Conservation (phyloP, 1,140 invertebrate genomes). For the Sycophaga agraensis region DNA sequence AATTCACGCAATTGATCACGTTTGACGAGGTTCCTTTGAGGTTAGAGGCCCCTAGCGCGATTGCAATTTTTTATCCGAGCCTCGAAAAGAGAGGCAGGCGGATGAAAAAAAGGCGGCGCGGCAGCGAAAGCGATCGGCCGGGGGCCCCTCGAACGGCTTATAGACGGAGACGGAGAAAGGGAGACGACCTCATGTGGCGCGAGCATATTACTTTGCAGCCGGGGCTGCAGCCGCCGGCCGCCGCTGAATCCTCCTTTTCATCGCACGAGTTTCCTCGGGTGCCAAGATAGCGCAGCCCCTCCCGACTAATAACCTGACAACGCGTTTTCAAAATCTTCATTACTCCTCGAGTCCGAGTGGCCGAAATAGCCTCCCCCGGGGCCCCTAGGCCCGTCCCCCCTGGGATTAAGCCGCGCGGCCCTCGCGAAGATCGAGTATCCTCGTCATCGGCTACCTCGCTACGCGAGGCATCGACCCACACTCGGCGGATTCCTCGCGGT, state of each 20-base stretch:
- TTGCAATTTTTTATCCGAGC: conserved; percentile 3
- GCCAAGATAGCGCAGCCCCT: neutral
- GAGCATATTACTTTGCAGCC: conserved; percentile 49
- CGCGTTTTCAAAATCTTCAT: conserved; percentile 15
- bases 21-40: conserved; percentile 2
- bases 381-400: too few species aligned
- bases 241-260: conserved; percentile 29
- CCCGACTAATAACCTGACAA: conserved; percentile 16
- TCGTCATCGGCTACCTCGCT: too few species aligned
- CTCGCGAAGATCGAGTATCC: too few species aligned
- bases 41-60: conserved; percentile 2
- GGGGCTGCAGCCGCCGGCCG: conserved; percentile 37
- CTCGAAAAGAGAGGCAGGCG: neutral
- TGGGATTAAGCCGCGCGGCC: too few species aligned
- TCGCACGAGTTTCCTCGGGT: conserved; percentile 4
- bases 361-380: too few species aligned
- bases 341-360: conserved; percentile 8
- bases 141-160: too few species aligned
- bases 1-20: neutral
- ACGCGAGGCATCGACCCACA: too few species aligned
- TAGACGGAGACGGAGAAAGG: conserved; percentile 26
- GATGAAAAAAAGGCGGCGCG: conserved; percentile 13
- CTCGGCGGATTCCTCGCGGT: too few species aligned
- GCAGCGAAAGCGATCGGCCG: conserved; percentile 3
- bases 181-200: conserved; percentile 45